These are phyloP conservation scores for Ceryle rudis DNA, from an alignment of 2,797 vertebrate species.

Conservation along the genomic window DNA sequence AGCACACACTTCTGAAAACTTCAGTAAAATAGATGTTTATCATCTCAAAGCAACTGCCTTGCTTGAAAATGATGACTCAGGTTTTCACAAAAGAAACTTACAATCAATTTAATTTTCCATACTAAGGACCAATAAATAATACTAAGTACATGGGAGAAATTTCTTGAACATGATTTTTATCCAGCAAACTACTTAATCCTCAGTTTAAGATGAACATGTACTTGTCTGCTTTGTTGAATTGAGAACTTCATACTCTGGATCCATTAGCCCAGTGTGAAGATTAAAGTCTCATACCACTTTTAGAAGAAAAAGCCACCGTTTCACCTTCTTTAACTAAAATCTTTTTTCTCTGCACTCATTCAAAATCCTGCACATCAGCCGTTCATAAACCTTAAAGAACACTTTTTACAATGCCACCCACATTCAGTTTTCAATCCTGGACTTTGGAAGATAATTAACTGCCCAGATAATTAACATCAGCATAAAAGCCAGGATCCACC, in stretches of 20 bases:
- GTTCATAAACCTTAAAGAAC: neutral
- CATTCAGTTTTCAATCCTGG: neutral
- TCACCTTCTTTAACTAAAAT: neutral
- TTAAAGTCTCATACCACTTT: neutral
- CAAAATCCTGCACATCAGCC: neutral
- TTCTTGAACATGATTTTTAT: neutral
- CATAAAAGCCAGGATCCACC: neutral
- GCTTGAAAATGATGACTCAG: neutral
- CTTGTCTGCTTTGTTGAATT: neutral
- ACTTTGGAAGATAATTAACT: neutral
- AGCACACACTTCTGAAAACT: neutral
- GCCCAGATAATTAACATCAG: neutral
- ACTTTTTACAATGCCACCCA: neutral
- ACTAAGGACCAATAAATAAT: neutral
- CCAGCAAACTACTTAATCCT: neutral
- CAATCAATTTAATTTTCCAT: neutral
- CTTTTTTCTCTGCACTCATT: neutral
- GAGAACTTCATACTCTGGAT: neutral
- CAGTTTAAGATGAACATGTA: neutral
- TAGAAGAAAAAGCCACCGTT: neutral
- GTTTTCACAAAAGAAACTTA: neutral
- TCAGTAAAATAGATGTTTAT: neutral
- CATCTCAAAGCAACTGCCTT: neutral
- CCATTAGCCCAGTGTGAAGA: neutral
- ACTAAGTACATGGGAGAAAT: neutral